These are phyloP conservation scores for Anarrhichthys ocellatus DNA, from an alignment of 2,113 vertebrate species.

Conservation along the genomic window DNA sequence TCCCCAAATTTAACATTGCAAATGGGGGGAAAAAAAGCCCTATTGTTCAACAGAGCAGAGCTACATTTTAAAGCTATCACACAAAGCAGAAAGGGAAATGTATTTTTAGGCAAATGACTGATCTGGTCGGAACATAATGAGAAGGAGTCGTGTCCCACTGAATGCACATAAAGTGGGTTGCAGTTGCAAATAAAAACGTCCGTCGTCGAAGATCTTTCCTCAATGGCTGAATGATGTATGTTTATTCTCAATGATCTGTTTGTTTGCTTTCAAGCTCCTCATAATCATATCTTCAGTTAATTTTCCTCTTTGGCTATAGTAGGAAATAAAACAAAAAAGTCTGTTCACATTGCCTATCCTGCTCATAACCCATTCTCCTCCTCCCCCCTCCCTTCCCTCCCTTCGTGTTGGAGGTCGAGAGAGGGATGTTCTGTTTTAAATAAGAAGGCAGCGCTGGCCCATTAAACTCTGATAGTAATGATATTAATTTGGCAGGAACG, in stretches of 20 bases:
- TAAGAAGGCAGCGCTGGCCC: conserved; percentile 89
- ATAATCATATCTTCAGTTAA: conserved; percentile 6
- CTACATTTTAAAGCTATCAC: conserved; percentile 5
- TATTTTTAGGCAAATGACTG: conserved; percentile 28
- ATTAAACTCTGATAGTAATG: conserved; percentile 95
- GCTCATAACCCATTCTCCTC: conserved; percentile 43
- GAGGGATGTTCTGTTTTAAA: conserved; percentile 85
- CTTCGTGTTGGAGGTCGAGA: conserved; percentile 76
- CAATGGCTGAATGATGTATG: neutral
- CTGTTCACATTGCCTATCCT: conserved; percentile 39
- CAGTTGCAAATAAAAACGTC: conserved; percentile 8
- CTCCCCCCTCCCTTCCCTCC: conserved; percentile 4
- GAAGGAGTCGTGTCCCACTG: neutral
- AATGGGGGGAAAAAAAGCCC: neutral
- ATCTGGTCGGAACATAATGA: neutral
- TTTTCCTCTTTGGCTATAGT: neutral
- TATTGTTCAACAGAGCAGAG: conserved; percentile 15
- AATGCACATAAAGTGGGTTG: neutral
- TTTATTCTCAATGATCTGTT: neutral
- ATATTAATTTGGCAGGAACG: conserved; percentile 99
- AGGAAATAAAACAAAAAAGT: neutral
- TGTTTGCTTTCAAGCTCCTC: conserved; percentile 21
- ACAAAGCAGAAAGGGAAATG: conserved; percentile 7
- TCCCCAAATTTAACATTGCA: conserved; percentile 40
- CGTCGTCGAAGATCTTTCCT: neutral